Conservation (phyloP, 2,113 vertebrate genomes). For the Philantomba maxwellii region DNA sequence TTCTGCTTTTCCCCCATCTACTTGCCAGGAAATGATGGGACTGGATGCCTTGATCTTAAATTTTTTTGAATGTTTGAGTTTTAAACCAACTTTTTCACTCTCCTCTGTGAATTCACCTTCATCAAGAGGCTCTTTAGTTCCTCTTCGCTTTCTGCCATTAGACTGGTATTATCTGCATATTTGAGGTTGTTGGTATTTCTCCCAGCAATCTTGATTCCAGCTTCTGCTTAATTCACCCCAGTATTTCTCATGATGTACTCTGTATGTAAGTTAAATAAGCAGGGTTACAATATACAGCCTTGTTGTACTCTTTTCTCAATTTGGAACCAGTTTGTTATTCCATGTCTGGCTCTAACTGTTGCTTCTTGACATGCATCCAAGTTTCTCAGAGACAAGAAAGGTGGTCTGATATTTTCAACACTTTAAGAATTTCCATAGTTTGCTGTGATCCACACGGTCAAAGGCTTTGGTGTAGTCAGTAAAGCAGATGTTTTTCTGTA, state of each 20-base stretch:
- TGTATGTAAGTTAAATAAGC: background rate
- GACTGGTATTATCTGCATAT: background rate
- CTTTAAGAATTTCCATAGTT: background rate
- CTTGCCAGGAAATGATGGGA: background rate
- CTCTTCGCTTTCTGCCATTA: background rate
- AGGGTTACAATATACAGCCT: background rate
- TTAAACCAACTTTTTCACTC: background rate
- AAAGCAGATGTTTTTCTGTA: background rate
- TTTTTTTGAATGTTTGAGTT: background rate
- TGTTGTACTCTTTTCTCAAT: background rate
- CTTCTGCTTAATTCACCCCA: background rate
- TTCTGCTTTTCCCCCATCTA: background rate
- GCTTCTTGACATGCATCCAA: background rate
- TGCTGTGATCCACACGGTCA: background rate
- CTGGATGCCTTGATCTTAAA: background rate
- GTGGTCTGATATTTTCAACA: background rate
- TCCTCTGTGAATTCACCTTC: background rate
- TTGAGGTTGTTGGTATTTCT: background rate
- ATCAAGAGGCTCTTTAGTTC: background rate
- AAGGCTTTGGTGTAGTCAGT: background rate
- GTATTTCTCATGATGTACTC: background rate
- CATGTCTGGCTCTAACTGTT: background rate
- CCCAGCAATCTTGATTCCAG: background rate
- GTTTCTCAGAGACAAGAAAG: background rate
- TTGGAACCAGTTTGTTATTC: background rate